These are phyloP conservation scores for Allophyes oxyacanthae DNA, from an alignment of 2,888 invertebrate species.

Conservation along the genomic window DNA sequence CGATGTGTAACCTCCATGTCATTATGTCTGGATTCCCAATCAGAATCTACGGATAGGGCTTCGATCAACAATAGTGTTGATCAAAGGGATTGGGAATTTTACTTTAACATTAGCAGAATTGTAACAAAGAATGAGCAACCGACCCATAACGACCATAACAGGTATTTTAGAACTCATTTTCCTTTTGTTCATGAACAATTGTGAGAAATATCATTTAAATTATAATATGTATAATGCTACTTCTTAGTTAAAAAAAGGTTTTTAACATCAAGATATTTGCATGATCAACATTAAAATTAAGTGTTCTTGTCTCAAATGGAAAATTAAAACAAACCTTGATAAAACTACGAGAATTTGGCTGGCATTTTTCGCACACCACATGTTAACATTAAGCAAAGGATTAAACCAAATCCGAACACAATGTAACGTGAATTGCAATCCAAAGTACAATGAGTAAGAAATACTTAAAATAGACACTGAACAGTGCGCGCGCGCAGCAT, in stretches of 20 bases:
- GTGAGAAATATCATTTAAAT: conserved; percentile 48
- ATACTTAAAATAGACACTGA: conserved; percentile 66
- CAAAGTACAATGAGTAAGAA: conserved; percentile 67
- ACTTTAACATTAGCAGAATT: conserved; percentile 20
- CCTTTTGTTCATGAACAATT: conserved; percentile 48
- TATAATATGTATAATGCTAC: no score
- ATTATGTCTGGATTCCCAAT: no score
- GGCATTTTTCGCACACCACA: background rate
- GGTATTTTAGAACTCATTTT: conserved; percentile 23
- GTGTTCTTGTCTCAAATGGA: background rate
- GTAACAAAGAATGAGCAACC: conserved; percentile 19
- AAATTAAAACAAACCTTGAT: background rate
- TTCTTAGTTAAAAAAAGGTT: background rate
- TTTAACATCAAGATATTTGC: conserved; percentile 9
- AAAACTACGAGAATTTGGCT: background rate
- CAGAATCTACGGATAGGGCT: no score
- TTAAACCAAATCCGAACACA: conserved; percentile 25
- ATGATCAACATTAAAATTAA: conserved; percentile 4
- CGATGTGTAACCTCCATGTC: no score
- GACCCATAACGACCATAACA: conserved; percentile 7
- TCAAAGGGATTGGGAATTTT: conserved; percentile 4
- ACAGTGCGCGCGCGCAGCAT: conserved; percentile 47
- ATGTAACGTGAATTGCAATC: conserved; percentile 31
- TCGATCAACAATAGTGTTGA: no score
- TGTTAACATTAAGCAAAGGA: conserved; percentile 5